Evolutionary conservation across 1,140 invertebrate genomes (phyloP), one percentile per base, ranked within the genome.

Genomic region (Spodoptera frugiperda): DNA sequence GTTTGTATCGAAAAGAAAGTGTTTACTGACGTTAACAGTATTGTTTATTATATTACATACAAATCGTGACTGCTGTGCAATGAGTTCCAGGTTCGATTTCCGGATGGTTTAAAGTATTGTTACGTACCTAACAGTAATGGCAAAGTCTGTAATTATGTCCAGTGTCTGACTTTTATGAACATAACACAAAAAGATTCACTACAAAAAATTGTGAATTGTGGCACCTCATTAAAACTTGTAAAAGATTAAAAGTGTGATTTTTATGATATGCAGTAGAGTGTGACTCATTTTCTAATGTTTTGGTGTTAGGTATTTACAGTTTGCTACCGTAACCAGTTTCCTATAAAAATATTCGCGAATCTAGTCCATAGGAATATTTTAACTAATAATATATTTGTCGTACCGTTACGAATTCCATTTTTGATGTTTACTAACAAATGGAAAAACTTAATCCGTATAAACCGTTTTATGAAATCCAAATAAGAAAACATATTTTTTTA

Each of bases 391-490:
- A 59, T 39, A 15, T 14, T 59, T 17, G 30, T 44, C 33, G n/a
- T 39, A 44, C 57, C 54, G 54, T 55, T 55, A 55, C 21, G 1
- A 44, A 15, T 15, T 15, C 30, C 5, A 10, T 17, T 15, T 17
- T 17, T 33, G 17, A 44, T 61, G 44, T 61, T 61, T 61, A 61
- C 57, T 39, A 61, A 44, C 33, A 61, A 61, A 61, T 61, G 30
- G 1, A 44, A 10, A 10, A 17, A 17, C 30, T 17, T 2, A 33
- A 17, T 17, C n/a, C n/a, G 11, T 4, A 44, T 17, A 53, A 53
- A n/a, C 51, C 17, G 17, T 53, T 53, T 10, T 2, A 8, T 17
- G 6, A 15, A 17, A 53, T 9, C 14, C 0, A 10, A 53, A 53
- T 19, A 53, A 53, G 15, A 19, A 17, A 5, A 15, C 10, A 9